Evolutionary conservation across 2,888 invertebrate genomes (phyloP).

Genomic region (Polydesmus complanatus): DNA sequence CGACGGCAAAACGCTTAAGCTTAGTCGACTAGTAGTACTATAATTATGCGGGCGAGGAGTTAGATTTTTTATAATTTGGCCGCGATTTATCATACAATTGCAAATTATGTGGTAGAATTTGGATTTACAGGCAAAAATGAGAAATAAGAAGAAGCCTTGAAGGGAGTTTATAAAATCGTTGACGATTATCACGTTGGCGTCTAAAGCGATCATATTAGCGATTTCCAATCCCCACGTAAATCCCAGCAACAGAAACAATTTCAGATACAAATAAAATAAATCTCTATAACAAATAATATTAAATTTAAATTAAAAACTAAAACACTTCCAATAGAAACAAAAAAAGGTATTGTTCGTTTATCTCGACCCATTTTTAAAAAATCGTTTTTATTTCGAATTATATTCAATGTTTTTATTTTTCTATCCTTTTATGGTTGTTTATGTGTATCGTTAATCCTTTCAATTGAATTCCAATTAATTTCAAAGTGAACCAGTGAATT

Average conservation of each 20-base stretch:
- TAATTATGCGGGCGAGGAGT: not conserved
- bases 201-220: not conserved
- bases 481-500: too few species aligned
- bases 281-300: not conserved
- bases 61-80: not conserved
- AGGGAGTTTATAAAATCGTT: not conserved
- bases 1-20: not conserved
- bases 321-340: not conserved
- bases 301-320: not conserved
- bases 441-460: too few species aligned
- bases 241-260: not conserved
- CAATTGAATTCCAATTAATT: too few species aligned
- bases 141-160: not conserved
- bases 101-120: not conserved
- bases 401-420: too few species aligned
- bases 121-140: constrained; percentile 1
- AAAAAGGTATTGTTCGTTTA: too few species aligned
- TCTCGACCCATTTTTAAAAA: too few species aligned
- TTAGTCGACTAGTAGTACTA: not conserved
- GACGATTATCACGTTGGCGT: not conserved
- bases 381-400: too few species aligned
- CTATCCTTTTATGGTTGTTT: too few species aligned
- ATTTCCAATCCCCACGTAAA: not conserved
- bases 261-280: not conserved
- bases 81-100: not conserved